A percentile compares a stretch with the other conserved stretches of the same genome.
Evolutionary conservation across 2,113 vertebrate genomes (phyloP).

Genomic region (Leptodactylus fuscus): DNA sequence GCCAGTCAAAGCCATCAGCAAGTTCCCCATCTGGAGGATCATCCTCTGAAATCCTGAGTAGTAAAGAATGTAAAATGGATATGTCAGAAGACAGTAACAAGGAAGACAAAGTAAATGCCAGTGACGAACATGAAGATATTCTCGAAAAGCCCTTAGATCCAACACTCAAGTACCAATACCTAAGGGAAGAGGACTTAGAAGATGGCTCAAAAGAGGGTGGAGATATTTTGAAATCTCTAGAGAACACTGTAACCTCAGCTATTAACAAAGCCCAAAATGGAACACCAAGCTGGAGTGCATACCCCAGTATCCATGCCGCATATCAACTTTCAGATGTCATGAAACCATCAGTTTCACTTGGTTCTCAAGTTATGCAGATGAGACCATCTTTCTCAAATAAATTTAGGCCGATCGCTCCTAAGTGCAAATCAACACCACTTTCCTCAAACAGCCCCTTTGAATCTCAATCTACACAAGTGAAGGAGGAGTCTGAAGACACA

Average conservation of each 20-base stretch:
- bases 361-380: conserved; percentile 86
- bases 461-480: conserved; percentile 85
- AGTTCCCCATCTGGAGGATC: conserved; percentile 70
- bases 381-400: conserved; percentile 90
- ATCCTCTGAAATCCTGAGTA: conserved; percentile 76
- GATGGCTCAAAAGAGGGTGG: conserved; percentile 92
- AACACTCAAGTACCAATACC: conserved; percentile 87
- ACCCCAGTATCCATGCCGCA: conserved; percentile 97
- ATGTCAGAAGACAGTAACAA: conserved; percentile 82
- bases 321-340: conserved; percentile 92
- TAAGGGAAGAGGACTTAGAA: conserved; percentile 94
- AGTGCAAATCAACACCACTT: conserved; percentile 88
- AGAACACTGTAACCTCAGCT: conserved; percentile 95
- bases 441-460: conserved; percentile 71
- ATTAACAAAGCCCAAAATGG: conserved; percentile 99
- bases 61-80: conserved; percentile 81
- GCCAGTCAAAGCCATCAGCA: conserved; percentile 75
- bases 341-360: conserved; percentile 79
- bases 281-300: conserved; percentile 95
- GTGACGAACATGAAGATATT: conserved; percentile 84
- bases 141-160: conserved; percentile 85
- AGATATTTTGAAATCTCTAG: conserved; percentile 96
- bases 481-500: conserved; percentile 86
- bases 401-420: conserved; percentile 79
- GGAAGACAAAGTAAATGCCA: conserved; percentile 70